Conservation (phyloP, 1,140 invertebrate genomes). For the Dryas iulia region DNA sequence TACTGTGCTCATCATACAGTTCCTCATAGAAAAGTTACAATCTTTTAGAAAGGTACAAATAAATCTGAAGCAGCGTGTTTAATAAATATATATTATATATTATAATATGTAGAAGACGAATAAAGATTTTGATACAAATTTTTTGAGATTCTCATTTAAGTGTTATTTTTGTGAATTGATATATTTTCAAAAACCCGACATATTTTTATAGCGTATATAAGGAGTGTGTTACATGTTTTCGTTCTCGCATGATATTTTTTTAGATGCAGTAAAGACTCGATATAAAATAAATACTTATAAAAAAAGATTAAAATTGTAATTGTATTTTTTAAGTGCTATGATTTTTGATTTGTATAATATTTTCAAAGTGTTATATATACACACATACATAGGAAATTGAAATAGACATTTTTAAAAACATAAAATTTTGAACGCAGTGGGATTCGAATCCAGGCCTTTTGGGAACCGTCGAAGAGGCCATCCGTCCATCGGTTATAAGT, state of each 20-base stretch:
- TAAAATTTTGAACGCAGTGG: too few relatives aligned
- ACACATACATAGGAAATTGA: too few relatives aligned
- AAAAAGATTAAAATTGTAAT: background rate
- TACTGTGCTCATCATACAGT: background rate
- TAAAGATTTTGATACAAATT: constrained; percentile 12
- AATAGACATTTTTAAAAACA: too few relatives aligned
- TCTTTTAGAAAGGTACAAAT: constrained; percentile 10
- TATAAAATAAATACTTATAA: background rate
- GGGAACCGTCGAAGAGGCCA: too few relatives aligned
- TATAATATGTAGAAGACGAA: constrained; percentile 3
- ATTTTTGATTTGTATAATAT: background rate
- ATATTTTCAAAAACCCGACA: background rate
- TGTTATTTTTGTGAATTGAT: background rate
- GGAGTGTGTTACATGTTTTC: background rate
- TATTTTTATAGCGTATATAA: constrained; percentile 10
- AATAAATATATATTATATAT: background rate
- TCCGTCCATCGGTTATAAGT: too few relatives aligned
- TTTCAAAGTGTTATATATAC: too few relatives aligned
- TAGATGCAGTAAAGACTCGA: background rate
- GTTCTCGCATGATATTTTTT: background rate
- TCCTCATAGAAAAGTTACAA: background rate
- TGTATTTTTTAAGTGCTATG: background rate
- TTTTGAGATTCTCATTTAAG: constrained; percentile 3
- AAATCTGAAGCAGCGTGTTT: background rate
- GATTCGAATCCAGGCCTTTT: too few relatives aligned